phyloP scores from a whole-genome alignment of 2,113 vertebrate genomes.

The Motacilla alba region DNA sequence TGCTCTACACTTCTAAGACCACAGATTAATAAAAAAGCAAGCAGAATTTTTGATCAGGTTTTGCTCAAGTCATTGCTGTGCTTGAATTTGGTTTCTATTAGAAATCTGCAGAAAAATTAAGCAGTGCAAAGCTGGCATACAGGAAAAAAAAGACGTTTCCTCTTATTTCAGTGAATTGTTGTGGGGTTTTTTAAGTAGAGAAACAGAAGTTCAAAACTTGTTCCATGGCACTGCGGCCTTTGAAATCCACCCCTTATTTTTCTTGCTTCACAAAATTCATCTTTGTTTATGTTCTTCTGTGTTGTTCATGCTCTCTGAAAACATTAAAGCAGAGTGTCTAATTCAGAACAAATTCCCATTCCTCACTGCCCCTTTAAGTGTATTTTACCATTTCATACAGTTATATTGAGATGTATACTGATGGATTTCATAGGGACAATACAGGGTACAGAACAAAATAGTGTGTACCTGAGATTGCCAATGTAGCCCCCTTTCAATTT shows the following conservation, averaged over 20 bases:
- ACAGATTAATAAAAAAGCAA: not conserved
- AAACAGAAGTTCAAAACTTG: not conserved
- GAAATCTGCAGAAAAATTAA: not conserved
- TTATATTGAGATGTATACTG: not conserved
- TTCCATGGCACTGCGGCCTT: not conserved
- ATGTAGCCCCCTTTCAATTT: not conserved
- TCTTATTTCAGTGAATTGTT: not conserved
- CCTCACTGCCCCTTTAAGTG: not conserved
- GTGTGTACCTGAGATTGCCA: not conserved
- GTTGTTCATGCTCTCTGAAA: not conserved
- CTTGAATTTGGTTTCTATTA: not conserved
- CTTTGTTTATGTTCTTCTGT: not conserved
- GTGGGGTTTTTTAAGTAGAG: not conserved
- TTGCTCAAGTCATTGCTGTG: not conserved
- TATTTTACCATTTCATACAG: not conserved
- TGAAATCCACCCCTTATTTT: not conserved
- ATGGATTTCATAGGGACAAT: not conserved
- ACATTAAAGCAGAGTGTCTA: not conserved
- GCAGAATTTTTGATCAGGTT: not conserved
- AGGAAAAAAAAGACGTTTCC: not conserved
- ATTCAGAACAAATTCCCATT: not conserved
- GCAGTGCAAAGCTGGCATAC: not conserved
- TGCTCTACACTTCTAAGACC: not conserved
- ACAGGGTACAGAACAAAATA: not conserved
- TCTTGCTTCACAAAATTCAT: not conserved